Evolutionary conservation across 2,113 vertebrate genomes (phyloP).

Genomic region (Charadrius vociferus): DNA sequence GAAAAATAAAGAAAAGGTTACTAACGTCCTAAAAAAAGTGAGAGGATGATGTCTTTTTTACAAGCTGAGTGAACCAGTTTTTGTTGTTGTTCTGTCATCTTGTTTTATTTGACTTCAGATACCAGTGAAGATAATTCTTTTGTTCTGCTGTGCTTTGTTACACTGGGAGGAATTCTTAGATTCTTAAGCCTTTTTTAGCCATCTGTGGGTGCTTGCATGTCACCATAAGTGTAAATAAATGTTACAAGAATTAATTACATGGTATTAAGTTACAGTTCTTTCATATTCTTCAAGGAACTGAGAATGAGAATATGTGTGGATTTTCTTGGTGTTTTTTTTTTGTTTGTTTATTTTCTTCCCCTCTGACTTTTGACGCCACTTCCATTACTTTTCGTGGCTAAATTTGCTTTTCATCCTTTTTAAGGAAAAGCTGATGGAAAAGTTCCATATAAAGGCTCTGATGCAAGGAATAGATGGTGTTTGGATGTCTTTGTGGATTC

Average conservation of each 20-base stretch:
- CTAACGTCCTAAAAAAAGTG: not conserved
- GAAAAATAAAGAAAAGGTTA: not conserved
- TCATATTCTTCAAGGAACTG: not conserved
- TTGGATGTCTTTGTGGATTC: not conserved
- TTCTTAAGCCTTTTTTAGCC: conserved; percentile 32
- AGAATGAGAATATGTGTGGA: not conserved
- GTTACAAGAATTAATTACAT: not conserved
- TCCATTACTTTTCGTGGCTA: not conserved
- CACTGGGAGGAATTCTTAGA: not conserved
- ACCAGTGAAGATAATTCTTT: not conserved
- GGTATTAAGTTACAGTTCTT: not conserved
- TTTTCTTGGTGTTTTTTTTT: not conserved
- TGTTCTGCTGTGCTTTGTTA: not conserved
- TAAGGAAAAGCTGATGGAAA: not conserved
- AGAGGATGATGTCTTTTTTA: not conserved
- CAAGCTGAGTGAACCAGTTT: not conserved
- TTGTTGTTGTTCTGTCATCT: not conserved
- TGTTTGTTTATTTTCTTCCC: not conserved
- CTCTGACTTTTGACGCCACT: not conserved
- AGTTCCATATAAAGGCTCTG: not conserved
- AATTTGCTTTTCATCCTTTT: not conserved
- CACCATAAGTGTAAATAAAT: not conserved
- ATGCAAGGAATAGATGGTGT: not conserved
- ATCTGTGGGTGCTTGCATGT: not conserved
- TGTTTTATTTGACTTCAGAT: not conserved